These are phyloP conservation scores for Drosophila simulans DNA, from an alignment of 1,140 invertebrate species.

Conservation along the genomic window DNA sequence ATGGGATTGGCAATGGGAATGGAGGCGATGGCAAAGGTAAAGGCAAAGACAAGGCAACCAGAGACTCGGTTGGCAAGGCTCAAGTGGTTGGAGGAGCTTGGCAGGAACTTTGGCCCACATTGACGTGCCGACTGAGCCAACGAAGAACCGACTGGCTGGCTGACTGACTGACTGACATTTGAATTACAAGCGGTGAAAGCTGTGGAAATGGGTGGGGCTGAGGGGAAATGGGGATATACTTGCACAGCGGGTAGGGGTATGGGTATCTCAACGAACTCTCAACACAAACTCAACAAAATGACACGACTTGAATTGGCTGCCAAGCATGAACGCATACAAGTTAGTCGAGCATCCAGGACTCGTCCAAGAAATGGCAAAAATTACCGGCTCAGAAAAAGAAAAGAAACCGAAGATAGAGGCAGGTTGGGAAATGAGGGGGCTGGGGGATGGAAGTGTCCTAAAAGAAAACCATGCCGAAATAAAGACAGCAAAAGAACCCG, in stretches of 20 bases:
- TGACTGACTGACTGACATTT: slow-evolving; percentile 67
- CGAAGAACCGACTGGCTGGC: slow-evolving; percentile 38
- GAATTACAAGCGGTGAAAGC: slow-evolving; percentile 64
- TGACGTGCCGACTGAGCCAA: slow-evolving; percentile 56
- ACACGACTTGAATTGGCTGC: slow-evolving; percentile 81
- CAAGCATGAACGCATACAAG: slow-evolving; percentile 80
- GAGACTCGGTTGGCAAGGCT: slow-evolving; percentile 37
- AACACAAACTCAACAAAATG: slow-evolving; percentile 81
- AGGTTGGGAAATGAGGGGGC: no score
- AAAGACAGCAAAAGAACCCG: slow-evolving; percentile 5
- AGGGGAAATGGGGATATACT: not conserved
- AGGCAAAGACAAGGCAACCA: not conserved
- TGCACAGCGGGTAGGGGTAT: not conserved
- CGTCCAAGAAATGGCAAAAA: slow-evolving; percentile 59
- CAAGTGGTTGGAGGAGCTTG: slow-evolving; percentile 49
- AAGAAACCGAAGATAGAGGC: not conserved
- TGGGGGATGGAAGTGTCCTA: not conserved
- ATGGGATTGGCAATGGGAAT: not conserved
- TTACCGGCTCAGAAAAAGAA: slow-evolving; percentile 41
- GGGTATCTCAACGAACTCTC: slow-evolving; percentile 67
- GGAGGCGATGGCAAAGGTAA: not conserved
- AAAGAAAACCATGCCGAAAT: slow-evolving; percentile 28
- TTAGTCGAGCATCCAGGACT: slow-evolving; percentile 58
- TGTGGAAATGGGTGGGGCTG: not conserved
- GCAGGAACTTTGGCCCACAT: slow-evolving; percentile 65